Evolutionary conservation across 1,140 invertebrate species (phyloP), one percentile per base, ranked within the genome.

Genomic region (Ceratosolen fusciceps): DNA sequence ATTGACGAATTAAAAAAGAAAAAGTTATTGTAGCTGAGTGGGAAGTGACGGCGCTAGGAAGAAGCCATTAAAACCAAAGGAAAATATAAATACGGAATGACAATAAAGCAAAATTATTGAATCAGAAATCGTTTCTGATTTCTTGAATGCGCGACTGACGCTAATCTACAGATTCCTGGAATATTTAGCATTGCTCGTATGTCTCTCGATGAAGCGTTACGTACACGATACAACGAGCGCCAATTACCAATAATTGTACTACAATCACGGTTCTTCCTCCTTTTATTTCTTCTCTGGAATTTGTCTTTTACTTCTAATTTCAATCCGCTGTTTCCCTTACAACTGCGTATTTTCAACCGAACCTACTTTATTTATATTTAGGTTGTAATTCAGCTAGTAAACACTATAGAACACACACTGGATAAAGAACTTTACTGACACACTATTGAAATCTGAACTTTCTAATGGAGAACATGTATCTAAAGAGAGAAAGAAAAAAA

Each of bases 61-160:
- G n/a, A 24, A 47, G 14, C 10, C 12, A 47, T 8, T n/a, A 39
- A n/a, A 29, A 31, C 14, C 1, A 29, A 60, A 60, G 4, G 49
- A 34, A 54, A 72, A 54, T 31, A 54, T 24, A 19, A 72, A 34
- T 24, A 52, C 7, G 67, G 52, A 58, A 77, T 77, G n/a, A 12
- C 60, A 39, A 67, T 54, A 56, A 70, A 34, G 62, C 24, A 26
- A 77, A 77, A 77, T 77, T 52, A 54, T 65, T 21, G 34, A n/a
- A 34, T 52, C 14, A 70, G 56, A 37, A 65, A 60, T 43, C 34
- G 67, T 39, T 68, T 47, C 67, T 24, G 56, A 60, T 74, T 58
- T 47, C 52, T 54, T 10, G 56, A 5, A 12, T 26, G 7, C 62
- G 62, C 2, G 7, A 39, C 4, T 58, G 54, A 58, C 21, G 71